These are phyloP conservation scores for Drosophila ustulata DNA, from an alignment of 2,888 invertebrate genomes.

Conservation along the genomic window DNA sequence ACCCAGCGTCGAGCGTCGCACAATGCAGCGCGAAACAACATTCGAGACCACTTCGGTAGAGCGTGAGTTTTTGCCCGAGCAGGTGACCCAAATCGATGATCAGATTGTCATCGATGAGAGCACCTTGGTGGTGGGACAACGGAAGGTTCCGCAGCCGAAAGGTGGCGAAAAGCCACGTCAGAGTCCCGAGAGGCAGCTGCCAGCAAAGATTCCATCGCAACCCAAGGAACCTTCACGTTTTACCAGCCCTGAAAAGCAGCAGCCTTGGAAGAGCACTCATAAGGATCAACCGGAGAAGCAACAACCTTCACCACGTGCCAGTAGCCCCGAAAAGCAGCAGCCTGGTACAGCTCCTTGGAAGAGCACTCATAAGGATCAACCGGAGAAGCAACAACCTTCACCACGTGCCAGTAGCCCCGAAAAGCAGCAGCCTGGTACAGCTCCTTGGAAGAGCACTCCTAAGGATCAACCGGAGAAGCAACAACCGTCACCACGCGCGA, in stretches of 20 bases:
- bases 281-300: too few species aligned
- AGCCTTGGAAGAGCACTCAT: neutral
- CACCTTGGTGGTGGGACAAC: conserved; percentile 23
- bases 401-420: too few species aligned
- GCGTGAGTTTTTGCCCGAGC: conserved; percentile 44
- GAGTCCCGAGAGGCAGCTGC: conserved; percentile 30
- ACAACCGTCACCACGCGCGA: neutral
- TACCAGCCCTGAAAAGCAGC: neutral
- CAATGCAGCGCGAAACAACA: conserved; percentile 70
- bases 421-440: conserved; percentile 1
- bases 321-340: conserved; percentile 26
- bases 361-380: conserved; percentile 1
- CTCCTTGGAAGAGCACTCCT: conserved; percentile 6
- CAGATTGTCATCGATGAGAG: conserved; percentile 58
- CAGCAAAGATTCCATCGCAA: neutral
- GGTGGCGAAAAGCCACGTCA: conserved; percentile 20
- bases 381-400: neutral
- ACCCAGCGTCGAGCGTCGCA: conserved; percentile 68
- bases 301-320: too few species aligned
- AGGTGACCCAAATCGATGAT: conserved; percentile 51
- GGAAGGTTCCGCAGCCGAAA: conserved; percentile 13
- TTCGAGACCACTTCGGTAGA: conserved; percentile 59
- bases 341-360: conserved; percentile 2
- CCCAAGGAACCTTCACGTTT: conserved; percentile 26
- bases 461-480: neutral